Base-by-base conservation (phyloP, 2,797 vertebrate genomes). In the Pseudochirops corinnae region DNA sequence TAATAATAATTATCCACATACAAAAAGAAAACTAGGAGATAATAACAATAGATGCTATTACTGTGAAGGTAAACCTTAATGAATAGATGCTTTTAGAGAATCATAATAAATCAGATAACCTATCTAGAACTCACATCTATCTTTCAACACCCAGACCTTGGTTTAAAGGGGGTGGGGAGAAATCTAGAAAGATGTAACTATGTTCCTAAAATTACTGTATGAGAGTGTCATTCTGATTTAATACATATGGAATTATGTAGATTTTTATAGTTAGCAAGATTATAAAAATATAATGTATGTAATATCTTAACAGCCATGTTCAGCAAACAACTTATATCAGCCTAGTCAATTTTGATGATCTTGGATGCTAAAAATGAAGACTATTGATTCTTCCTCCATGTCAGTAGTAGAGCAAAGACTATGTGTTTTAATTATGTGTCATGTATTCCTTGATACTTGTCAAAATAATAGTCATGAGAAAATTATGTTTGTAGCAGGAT, bases 41-140 rank as follows among this genome's bases (percentile, higher is more conserved):
- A 13, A 91, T 55, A 33, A 46, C 46, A 91, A n/a, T 7, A n/a
- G 16, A 55, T 18, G 6, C 13, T 91, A 55, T 29, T 21, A 55
- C 5, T 82, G 24, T 50, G 5, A 87, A 46, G 13, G 21, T 87
- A 14, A 26, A 87, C 29, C 21, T 82, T 82, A 50, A 39, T 87
- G 21, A 87, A 50, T 87, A 87, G 10, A 50, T 28, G 74, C 39
- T 50, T 87, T 50, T 50, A 28, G 74, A 50, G 3, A 87, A n/a
- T 91, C 90, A 60, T 90, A 95, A 74, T 92, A 56, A 91, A 55
- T 93, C 39, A 93, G 24, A 18, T 94, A 90, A 62, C n/a, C 28
- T 24, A 55, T 92, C 39, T 93, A 94, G 53, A 93, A 92, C 92
- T 93, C 92, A 29, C n/a, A 92, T 91, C 91, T 94, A 92, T 91